A percentile compares a stretch with the other conserved stretches of the same genome.
phyloP scores from a whole-genome alignment of 2,113 vertebrate species.

The Phyllopteryx taeniolatus region DNA sequence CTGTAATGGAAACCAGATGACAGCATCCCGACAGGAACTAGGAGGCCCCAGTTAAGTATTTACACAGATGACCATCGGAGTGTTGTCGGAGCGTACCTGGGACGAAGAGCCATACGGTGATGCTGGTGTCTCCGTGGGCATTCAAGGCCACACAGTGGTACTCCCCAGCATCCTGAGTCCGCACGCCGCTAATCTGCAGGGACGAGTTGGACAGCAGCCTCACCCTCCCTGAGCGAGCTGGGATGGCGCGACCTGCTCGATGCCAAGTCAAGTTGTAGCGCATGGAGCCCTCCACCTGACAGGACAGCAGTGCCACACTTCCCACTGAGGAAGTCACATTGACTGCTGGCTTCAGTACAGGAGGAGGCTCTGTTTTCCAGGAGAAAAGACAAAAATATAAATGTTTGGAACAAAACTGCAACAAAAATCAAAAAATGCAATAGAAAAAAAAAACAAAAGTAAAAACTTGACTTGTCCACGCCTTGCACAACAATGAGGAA shows the following conservation, averaged over 20 bases:
- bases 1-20: conserved; percentile 71
- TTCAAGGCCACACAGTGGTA: conserved; percentile 82
- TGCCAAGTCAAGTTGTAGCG: conserved; percentile 88
- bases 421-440: not conserved
- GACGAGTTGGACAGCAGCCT: conserved; percentile 72
- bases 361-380: conserved; percentile 77
- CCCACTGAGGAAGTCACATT: conserved; percentile 81
- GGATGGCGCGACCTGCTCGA: conserved; percentile 63
- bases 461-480: conserved; percentile 21
- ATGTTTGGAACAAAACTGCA: conserved; percentile 26
- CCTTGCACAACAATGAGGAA: not conserved
- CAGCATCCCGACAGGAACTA: conserved; percentile 25
- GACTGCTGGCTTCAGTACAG: conserved; percentile 59
- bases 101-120: conserved; percentile 80
- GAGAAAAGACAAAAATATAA: conserved; percentile 35
- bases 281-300: conserved; percentile 70
- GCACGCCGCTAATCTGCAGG: conserved; percentile 72
- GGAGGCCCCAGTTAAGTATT: conserved; percentile 45
- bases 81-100: conserved; percentile 71
- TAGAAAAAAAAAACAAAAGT: conserved; percentile 6
- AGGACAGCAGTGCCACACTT: conserved; percentile 76
- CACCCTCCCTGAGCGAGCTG: conserved; percentile 43
- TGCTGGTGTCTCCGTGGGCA: conserved; percentile 59
- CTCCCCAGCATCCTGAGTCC: conserved; percentile 70
- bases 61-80: conserved; percentile 48